Evolutionary conservation across 2,888 invertebrate genomes (phyloP).

Genomic region (Hirtodrosophila trivittata): DNA sequence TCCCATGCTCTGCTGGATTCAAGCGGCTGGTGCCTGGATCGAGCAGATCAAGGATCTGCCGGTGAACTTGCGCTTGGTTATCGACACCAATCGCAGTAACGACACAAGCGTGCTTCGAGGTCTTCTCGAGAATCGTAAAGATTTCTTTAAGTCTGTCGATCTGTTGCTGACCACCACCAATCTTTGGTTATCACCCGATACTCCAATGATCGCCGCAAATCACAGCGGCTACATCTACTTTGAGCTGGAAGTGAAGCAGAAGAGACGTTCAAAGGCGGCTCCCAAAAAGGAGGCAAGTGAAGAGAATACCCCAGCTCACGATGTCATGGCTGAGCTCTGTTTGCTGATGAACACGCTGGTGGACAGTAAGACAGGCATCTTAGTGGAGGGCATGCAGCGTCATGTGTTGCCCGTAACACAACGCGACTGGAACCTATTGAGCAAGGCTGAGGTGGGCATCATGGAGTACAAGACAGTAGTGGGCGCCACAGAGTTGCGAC

Average conservation of each 20-base stretch:
- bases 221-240: conserved; percentile 47
- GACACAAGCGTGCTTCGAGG: background rate
- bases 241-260: conserved; percentile 26
- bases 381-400: conserved; percentile 15
- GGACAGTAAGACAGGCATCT: conserved; percentile 3
- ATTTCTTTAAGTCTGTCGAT: conserved; percentile 44
- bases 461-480: conserved; percentile 22
- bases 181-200: conserved; percentile 33
- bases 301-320: background rate
- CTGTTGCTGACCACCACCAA: conserved; percentile 41
- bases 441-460: conserved; percentile 30
- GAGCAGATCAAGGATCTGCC: conserved; percentile 29
- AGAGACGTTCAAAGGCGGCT: background rate
- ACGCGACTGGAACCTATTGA: conserved; percentile 47
- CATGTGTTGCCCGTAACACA: conserved; percentile 48
- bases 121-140: conserved; percentile 15
- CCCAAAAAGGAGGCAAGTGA: too few species aligned
- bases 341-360: conserved; percentile 32
- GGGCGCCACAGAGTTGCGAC: conserved; percentile 7
- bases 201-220: conserved; percentile 35
- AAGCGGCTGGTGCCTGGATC: conserved; percentile 38
- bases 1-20: conserved; percentile 44
- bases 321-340: conserved; percentile 43
- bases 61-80: conserved; percentile 39
- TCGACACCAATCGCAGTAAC: conserved; percentile 24